phyloP scores from a whole-genome alignment of 2,797 vertebrate species.

The Typhlichthys subterraneus region DNA sequence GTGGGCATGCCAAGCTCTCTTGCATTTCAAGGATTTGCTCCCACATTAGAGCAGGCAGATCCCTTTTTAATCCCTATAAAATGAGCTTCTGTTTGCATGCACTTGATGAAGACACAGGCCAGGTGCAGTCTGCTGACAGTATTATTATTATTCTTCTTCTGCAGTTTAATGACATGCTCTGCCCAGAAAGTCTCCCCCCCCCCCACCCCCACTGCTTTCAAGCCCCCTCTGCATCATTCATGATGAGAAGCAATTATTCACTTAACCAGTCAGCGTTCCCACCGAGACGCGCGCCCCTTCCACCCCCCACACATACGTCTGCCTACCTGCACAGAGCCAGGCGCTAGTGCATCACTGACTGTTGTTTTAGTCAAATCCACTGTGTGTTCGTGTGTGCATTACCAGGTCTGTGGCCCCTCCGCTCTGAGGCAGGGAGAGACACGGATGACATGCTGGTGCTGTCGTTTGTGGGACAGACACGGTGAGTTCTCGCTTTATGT shows the following conservation, averaged over 20 bases:
- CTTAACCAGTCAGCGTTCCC: conserved; percentile 54
- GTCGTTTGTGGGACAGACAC: conserved; percentile 97
- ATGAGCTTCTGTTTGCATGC: conserved; percentile 30
- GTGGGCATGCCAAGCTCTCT: conserved; percentile 10
- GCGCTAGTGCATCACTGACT: conserved; percentile 13
- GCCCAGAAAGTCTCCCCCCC: conserved; percentile 40
- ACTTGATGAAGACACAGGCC: conserved; percentile 47
- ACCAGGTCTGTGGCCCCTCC: conserved; percentile 93
- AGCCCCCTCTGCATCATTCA: conserved; percentile 26
- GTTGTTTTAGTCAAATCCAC: not conserved
- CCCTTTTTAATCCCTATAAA: conserved; percentile 43
- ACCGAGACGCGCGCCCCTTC: conserved; percentile 6
- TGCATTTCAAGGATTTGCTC: conserved; percentile 23
- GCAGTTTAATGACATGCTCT: conserved; percentile 65
- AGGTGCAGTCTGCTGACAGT: conserved; percentile 47
- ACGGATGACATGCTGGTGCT: conserved; percentile 96
- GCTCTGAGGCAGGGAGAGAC: conserved; percentile 89
- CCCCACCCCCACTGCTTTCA: conserved; percentile 19
- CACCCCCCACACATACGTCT: conserved; percentile 3
- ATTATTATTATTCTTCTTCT: conserved; percentile 52
- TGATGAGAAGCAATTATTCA: conserved; percentile 64
- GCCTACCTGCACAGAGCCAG: conserved; percentile 29
- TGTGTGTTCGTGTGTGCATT: conserved; percentile 6
- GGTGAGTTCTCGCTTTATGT: conserved; percentile 72
- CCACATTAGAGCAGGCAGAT: conserved; percentile 31